Evolutionary conservation across 2,797 vertebrate genomes (phyloP).

Genomic region (Galago senegalensis): DNA sequence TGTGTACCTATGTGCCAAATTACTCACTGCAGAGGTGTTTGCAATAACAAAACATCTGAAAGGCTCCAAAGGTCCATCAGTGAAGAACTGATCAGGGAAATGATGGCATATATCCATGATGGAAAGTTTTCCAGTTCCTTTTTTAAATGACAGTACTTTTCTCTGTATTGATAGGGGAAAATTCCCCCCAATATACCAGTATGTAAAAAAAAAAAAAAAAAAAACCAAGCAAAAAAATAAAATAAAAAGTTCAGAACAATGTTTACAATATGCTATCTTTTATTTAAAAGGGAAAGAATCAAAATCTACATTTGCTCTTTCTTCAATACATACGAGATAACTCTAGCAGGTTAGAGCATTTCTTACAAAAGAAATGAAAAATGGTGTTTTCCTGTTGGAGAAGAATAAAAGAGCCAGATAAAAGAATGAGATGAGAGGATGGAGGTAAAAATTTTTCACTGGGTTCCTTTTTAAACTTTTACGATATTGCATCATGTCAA

Average conservation of each 20-base stretch:
- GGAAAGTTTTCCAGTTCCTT: neutral
- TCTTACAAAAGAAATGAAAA: neutral
- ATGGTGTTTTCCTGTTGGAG: neutral
- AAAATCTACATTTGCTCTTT: slow-evolving; percentile 13
- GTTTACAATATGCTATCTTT: neutral
- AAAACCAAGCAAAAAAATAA: neutral
- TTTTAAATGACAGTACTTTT: neutral
- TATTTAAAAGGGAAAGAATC: slow-evolving; percentile 8
- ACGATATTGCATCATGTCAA: neutral
- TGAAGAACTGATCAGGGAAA: slow-evolving; percentile 12
- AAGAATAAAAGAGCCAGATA: neutral
- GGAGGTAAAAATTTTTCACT: neutral
- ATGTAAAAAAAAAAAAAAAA: slow-evolving; percentile 2
- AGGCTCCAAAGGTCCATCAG: neutral
- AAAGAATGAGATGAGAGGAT: neutral
- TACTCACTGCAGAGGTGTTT: neutral
- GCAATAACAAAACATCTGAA: slow-evolving; percentile 8
- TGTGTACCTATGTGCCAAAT: neutral
- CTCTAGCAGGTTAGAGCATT: neutral
- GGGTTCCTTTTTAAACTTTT: neutral
- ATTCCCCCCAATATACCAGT: neutral
- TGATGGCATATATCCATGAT: neutral
- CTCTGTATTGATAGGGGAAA: neutral
- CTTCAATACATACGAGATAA: slow-evolving; percentile 18
- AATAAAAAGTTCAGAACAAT: neutral